Base-by-base conservation (phyloP, 2,888 invertebrate species). In the Diaphora mendica region DNA sequence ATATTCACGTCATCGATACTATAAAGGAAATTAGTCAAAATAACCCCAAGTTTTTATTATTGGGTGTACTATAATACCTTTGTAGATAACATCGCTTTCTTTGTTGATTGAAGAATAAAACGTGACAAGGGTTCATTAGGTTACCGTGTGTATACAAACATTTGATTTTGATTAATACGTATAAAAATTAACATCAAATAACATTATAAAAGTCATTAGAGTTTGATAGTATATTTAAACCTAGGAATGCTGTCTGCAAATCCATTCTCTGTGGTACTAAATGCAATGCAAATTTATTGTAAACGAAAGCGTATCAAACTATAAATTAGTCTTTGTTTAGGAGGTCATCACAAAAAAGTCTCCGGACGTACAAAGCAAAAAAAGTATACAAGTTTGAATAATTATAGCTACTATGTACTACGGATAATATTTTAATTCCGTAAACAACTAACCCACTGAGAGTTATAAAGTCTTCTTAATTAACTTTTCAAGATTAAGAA, bases 1-100 rank as follows among this genome's bases (percentile, higher is more conserved):
- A 71, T 81, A 55, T 71, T 55, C 26, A 71, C 71, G 66, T 71
- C 76, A 79, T 84, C 82, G 85, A 86, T 84, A 80, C 80, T 79
- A 87, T 86, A 85, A 86, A 75, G 72, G 13, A 30, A 71, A 55
- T 65, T 71, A 42, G 39, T 42, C 51, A 8, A 71, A 65, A 71
- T 66, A 71, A 66, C 65, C 51, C 35, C 23, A 23, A 62, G 35
- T 48, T 44, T 20, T 48, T 48, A 33, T 30, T 67, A 30, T 48
- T 11, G 11, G 20, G 30, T 35, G 35, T 35, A 35, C 7, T 26
- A 9, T 44, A 30, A 67, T 23, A 20, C 7, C 30, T 67, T 44
- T 67, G 30, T 67, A 17, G 17, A 26, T 66, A 44, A 44, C 9
- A 15, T 7, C 20, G 30, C 33, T 67, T 67, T 67, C 44, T 44